Base-by-base conservation (phyloP, 2,113 vertebrate genomes). In the Galemys pyrenaicus region DNA sequence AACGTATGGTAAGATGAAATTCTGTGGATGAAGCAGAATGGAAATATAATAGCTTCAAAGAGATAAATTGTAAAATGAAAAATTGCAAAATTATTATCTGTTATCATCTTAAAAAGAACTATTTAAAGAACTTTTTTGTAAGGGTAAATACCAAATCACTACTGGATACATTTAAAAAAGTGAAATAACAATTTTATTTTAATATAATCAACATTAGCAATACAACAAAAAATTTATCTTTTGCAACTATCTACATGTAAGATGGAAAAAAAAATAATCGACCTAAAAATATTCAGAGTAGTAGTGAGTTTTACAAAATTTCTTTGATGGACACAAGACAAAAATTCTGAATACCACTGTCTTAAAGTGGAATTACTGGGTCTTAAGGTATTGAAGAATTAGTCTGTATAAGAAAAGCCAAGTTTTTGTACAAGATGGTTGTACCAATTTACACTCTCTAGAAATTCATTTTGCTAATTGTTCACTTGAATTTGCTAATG, bases 381-480 rank as follows among this genome's bases (percentile, higher is more conserved):
- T 65, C n/a, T 77, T 49, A n/a, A 67, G 13, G 62, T 67, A 49
- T 3, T 49, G 12, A 39, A 30, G 56, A 75, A 60, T 67, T 67
- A 9, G 15, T 79, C 19, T 56, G 6, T 79, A 78, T 3, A 32
- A 39, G 28, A 32, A 39, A 79, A 67, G 62, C 37, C 64, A 39
- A 79, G 28, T 79, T 79, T 39, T 68, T 79, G 51, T 7, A 0
- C 26, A 41, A 30, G 6, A 65, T 67, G 60, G 24, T 89, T 62
- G 20, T 74, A 60, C 22, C 39, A 87, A 46, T 87, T 74, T 89
- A 41, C 62, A 41, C 20, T 16, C 35, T 44, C 62, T 35, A 79
- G 35, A 89, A 79, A 67, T 68, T 20, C 46, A n/a, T 79, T 89
- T 65, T 89, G 62, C 87, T 79, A 79, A 89, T 68, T 41, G 60